These are phyloP conservation scores for Amphiprion clarkii DNA, from an alignment of 2,797 vertebrate species.

Conservation along the genomic window DNA sequence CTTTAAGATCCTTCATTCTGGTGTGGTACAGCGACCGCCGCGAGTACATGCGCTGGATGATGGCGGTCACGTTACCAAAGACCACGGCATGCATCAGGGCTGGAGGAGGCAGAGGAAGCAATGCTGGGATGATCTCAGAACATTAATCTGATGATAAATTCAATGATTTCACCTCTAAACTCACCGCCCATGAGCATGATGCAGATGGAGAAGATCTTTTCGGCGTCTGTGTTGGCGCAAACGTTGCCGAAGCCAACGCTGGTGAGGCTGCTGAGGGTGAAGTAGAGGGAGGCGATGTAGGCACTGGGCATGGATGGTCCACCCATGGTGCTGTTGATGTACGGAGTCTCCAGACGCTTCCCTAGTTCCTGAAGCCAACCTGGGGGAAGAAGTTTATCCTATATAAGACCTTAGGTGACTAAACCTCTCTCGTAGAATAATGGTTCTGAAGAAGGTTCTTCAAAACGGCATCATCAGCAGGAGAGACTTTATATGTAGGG, in stretches of 20 bases:
- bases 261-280: conserved; percentile 97
- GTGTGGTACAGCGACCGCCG: conserved; percentile 96
- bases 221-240: conserved; percentile 94
- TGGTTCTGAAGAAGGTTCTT: too few relatives aligned
- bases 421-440: neutral
- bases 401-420: neutral
- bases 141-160: neutral
- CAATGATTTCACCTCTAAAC: conserved; percentile 21
- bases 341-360: conserved; percentile 94
- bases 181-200: conserved; percentile 96
- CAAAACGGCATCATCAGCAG: too few relatives aligned
- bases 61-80: conserved; percentile 97
- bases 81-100: conserved; percentile 98
- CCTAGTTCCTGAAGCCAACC: conserved; percentile 96
- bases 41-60: conserved; percentile 98
- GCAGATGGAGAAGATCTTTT: conserved; percentile 98
- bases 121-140: neutral
- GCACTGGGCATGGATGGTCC: conserved; percentile 93
- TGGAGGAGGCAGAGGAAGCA: conserved; percentile 60
- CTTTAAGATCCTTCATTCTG: conserved; percentile 96
- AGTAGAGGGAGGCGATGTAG: conserved; percentile 97
- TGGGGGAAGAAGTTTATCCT: conserved; percentile 55
- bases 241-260: conserved; percentile 95
- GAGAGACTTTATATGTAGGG: too few relatives aligned
- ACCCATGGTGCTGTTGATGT: conserved; percentile 90